phyloP scores from a whole-genome alignment of 2,113 vertebrate species.

The Oncorhynchus masou region DNA sequence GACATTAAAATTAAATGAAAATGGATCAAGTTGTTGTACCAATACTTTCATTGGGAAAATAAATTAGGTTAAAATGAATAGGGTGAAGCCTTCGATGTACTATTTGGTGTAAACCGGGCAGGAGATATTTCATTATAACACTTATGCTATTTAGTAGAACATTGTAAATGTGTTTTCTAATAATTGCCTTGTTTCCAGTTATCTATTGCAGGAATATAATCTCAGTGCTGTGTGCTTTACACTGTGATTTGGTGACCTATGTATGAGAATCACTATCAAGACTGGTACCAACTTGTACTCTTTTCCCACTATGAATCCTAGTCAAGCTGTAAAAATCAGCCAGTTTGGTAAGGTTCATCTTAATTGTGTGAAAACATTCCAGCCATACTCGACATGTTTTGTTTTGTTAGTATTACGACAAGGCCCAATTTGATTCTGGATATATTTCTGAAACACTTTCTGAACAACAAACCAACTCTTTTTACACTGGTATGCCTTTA shows the following conservation, averaged over 20 bases:
- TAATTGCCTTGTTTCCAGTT: not conserved
- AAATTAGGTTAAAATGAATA: slow-evolving; percentile 34
- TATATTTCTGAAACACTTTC: too few species aligned
- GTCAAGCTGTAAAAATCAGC: too few species aligned
- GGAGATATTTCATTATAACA: not conserved
- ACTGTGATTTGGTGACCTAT: not conserved
- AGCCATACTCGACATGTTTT: too few species aligned
- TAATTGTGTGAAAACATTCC: too few species aligned
- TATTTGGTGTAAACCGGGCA: not conserved
- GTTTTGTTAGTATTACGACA: too few species aligned
- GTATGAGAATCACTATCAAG: not conserved
- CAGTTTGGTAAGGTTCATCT: too few species aligned
- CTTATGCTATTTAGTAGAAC: not conserved
- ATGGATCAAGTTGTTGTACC: slow-evolving; percentile 32
- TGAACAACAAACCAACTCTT: too few species aligned
- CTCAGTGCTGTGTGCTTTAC: not conserved
- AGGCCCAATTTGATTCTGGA: too few species aligned
- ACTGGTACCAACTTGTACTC: not conserved
- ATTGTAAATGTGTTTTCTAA: not conserved
- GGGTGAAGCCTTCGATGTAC: slow-evolving; percentile 13
- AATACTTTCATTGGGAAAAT: slow-evolving; percentile 28
- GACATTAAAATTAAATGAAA: slow-evolving; percentile 52
- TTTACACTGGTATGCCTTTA: too few species aligned
- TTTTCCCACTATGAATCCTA: too few species aligned
- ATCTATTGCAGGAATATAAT: not conserved